Percentiles rank a stretch among this genome's conserved stretches.
These are phyloP conservation scores for Therioaphis trifolii DNA, from an alignment of 2,888 invertebrate genomes.

Conservation along the genomic window DNA sequence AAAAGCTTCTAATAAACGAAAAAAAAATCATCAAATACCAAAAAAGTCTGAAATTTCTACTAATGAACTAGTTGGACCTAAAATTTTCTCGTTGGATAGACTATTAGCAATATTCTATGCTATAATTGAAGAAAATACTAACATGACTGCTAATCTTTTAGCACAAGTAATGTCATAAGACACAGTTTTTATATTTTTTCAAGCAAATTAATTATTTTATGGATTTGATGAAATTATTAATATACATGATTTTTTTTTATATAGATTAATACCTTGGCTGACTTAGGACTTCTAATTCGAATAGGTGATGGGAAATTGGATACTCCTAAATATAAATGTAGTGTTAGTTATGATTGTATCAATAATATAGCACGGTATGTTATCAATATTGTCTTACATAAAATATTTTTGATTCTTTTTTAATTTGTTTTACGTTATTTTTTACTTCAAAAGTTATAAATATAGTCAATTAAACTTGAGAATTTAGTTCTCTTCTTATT, in stretches of 20 bases:
- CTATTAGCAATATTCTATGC: constrained; percentile 90
- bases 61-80: constrained; percentile 81
- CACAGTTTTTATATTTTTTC: background rate
- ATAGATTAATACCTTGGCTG: constrained; percentile 74
- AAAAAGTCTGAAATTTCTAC: constrained; percentile 72
- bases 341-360: constrained; percentile 84
- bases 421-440: background rate
- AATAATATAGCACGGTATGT: constrained; percentile 76
- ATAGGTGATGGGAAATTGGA: constrained; percentile 82
- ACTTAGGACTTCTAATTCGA: constrained; percentile 80
- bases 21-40: constrained; percentile 74
- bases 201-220: background rate
- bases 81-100: constrained; percentile 83
- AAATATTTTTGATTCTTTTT: background rate
- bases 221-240: too few species aligned
- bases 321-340: constrained; percentile 86
- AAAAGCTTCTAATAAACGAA: constrained; percentile 80
- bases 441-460: too few species aligned
- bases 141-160: constrained; percentile 86
- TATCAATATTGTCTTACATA: background rate
- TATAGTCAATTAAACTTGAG: too few species aligned
- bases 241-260: background rate
- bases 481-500: too few species aligned
- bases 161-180: constrained; percentile 74
- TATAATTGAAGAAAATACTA: constrained; percentile 80